Evolutionary conservation across 2,888 invertebrate genomes (phyloP).

Genomic region (Polydrusus tereticollis): DNA sequence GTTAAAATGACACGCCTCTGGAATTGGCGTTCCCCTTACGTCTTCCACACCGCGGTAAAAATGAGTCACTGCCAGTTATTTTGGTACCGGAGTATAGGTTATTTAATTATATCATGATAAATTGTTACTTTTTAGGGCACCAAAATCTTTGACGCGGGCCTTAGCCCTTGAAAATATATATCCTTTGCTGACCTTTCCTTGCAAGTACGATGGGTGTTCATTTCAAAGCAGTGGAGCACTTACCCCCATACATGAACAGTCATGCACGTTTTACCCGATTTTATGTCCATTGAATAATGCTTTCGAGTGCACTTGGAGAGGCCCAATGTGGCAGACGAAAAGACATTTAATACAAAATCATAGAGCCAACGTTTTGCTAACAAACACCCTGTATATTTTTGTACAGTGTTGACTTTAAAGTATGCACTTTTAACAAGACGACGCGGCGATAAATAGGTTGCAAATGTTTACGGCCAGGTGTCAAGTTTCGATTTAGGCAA

Average conservation of each 20-base stretch:
- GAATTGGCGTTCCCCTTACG: too few relatives aligned
- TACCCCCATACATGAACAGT: slow-evolving; percentile 34
- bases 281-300: slow-evolving; percentile 37
- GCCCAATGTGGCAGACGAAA: slow-evolving; percentile 37
- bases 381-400: too few relatives aligned
- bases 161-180: slow-evolving; percentile 54
- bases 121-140: slow-evolving; percentile 35
- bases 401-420: too few relatives aligned
- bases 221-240: slow-evolving; percentile 16
- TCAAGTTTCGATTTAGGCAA: too few relatives aligned
- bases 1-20: too few relatives aligned
- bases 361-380: slow-evolving; percentile 49
- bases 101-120: too few relatives aligned
- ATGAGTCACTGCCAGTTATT: too few relatives aligned
- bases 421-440: too few relatives aligned
- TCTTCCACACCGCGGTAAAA: too few relatives aligned
- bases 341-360: slow-evolving; percentile 44
- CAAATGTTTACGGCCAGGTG: too few relatives aligned
- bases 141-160: slow-evolving; percentile 54
- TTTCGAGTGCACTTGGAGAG: slow-evolving; percentile 48
- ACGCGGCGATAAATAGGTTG: too few relatives aligned
- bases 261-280: slow-evolving; percentile 28
- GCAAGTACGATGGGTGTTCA: slow-evolving; percentile 40
- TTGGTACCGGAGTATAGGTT: too few relatives aligned
- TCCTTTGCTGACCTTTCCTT: slow-evolving; percentile 42